Percentiles rank a stretch among this genome's conserved stretches.
These are phyloP conservation scores for Pachydiplax longipennis DNA, from an alignment of 2,888 invertebrate species.

Conservation along the genomic window DNA sequence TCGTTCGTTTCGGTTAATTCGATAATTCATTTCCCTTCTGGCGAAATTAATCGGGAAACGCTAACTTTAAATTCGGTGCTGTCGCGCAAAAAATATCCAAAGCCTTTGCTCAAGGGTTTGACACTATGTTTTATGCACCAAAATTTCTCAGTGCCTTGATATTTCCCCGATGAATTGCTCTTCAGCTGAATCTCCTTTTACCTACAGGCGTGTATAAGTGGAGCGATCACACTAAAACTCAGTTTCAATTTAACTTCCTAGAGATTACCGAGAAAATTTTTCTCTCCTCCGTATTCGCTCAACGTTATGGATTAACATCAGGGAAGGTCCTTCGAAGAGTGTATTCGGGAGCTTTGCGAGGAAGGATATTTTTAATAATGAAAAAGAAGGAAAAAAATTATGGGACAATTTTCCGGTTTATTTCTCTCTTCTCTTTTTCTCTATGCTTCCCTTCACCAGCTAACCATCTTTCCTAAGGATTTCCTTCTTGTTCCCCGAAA, in stretches of 20 bases:
- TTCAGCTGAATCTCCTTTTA: not conserved
- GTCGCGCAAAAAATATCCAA: too few relatives aligned
- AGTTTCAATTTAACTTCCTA: conserved; percentile 8
- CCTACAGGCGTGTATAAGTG: not conserved
- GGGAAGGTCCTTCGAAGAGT: too few relatives aligned
- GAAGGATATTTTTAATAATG: not conserved
- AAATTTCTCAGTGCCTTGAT: too few relatives aligned
- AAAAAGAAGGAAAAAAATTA: not conserved
- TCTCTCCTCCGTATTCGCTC: not conserved
- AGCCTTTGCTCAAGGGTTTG: too few relatives aligned
- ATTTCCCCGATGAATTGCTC: too few relatives aligned
- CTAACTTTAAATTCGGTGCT: too few relatives aligned
- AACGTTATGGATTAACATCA: not conserved
- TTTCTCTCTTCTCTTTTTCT: not conserved
- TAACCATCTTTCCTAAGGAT: not conserved
- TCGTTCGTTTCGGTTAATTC: too few relatives aligned
- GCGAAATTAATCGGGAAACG: too few relatives aligned
- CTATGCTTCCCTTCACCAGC: not conserved
- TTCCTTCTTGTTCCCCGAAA: not conserved
- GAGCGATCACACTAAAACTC: not conserved
- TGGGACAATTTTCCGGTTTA: not conserved
- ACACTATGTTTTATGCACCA: too few relatives aligned
- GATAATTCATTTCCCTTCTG: too few relatives aligned
- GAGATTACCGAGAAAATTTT: not conserved
- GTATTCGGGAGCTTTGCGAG: not conserved